Base-by-base conservation (phyloP, 2,797 vertebrate genomes). In the Sebastes dallii region DNA sequence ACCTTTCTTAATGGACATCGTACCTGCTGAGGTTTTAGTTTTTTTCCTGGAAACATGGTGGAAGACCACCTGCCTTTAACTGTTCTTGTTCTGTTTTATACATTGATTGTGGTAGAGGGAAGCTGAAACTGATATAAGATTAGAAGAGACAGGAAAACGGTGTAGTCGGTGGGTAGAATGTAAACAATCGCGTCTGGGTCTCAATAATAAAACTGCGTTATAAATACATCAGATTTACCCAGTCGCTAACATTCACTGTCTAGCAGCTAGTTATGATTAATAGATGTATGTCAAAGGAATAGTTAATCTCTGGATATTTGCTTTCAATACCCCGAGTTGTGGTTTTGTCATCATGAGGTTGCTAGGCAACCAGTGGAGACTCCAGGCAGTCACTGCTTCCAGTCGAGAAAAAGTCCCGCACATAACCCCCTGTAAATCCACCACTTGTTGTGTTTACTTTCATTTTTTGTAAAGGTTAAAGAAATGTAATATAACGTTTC, bases 1-100 rank as follows among this genome's bases (percentile, higher is more conserved):
- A 89, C 89, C 82, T 87, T 87, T 78, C 69, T 77, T 74, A 66
- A 69, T 72, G 67, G 46, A 69, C 75, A 39, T 64, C 50, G 10
- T 59, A 75, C 72, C 67, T 73, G 34, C 42, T 7, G 59, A 60
- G 70, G 30, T n/a, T 55, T 69, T 56, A 5, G 18, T 32, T 42
- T 54, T 55, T 55, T 39, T 25, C 58, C 54, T 66, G 25, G 82
- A 82, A 79, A 66, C 14, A 24, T 3, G 18, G 24, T 54, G 12
- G 39, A 24, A 18, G 34, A 30, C 20, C 36, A 16, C 24, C 39
- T 24, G 18, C 24, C 32, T n/a, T 24, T 4, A 36, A 27, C 3
- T 5, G n/a, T 3, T 30, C 3, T 13, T 16, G 29, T 52, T 36
- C 0, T 7, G 4, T 56, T 34, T 62, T 14, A 10, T 50, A 5